These are phyloP conservation scores for Copidosoma aretas DNA, from an alignment of 2,888 invertebrate species.

Conservation along the genomic window DNA sequence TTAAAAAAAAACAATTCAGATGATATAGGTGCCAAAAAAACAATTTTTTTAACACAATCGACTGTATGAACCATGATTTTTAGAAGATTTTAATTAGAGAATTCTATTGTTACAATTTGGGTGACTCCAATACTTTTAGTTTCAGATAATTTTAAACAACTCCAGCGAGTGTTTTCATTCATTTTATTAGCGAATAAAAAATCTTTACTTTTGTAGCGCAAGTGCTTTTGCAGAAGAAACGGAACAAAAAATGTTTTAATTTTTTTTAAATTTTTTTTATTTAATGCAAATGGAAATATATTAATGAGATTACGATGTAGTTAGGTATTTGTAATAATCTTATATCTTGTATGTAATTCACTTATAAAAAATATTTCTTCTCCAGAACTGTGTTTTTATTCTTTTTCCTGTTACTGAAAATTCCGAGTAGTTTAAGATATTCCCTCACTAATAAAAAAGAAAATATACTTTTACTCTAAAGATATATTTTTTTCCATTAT, in stretches of 20 bases:
- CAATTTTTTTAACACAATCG: conserved; percentile 14
- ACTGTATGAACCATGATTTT: conserved; percentile 19
- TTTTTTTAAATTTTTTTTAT: conserved; percentile 33
- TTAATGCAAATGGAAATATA: conserved; percentile 30
- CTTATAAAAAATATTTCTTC: conserved; percentile 61
- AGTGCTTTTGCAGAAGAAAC: conserved; percentile 35
- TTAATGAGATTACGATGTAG: conserved; percentile 52
- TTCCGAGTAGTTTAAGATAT: too few species aligned
- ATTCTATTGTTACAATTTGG: too few species aligned
- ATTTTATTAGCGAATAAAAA: conserved; percentile 24
- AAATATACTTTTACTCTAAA: conserved; percentile 9
- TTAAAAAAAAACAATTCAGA: conserved; percentile 12
- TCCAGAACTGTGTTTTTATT: conserved; percentile 35
- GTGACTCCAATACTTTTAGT: conserved; percentile 24
- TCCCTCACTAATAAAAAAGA: too few species aligned
- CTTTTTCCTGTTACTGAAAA: conserved; percentile 4
- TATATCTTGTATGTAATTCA: conserved; percentile 62
- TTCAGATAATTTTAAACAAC: conserved; percentile 26
- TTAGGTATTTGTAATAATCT: conserved; percentile 60
- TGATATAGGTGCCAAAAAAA: conserved; percentile 30
- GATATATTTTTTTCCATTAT: background rate
- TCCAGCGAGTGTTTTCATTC: conserved; percentile 23
- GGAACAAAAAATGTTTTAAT: conserved; percentile 3
- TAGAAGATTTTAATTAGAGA: conserved; percentile 25
- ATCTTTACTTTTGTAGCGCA: conserved; percentile 41